Conservation (phyloP, 2,113 vertebrate species). For the Bubo scandiacus region DNA sequence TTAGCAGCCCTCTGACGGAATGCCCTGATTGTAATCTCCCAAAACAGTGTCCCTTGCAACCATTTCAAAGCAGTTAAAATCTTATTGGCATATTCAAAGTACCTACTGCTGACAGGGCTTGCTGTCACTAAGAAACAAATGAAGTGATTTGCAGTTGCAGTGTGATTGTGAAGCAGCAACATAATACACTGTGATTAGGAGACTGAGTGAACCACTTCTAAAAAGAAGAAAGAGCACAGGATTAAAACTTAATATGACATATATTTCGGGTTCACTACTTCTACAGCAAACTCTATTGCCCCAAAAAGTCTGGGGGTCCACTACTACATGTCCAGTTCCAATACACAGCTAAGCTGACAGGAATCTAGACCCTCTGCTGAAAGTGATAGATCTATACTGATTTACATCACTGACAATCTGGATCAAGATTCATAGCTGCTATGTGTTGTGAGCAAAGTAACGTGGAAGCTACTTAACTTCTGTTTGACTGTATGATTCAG, state of each 20-base stretch:
- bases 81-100: slow-evolving; percentile 29
- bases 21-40: slow-evolving; percentile 48
- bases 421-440: neutral
- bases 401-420: neutral
- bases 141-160: slow-evolving; percentile 51
- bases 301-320: neutral
- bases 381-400: neutral
- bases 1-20: slow-evolving; percentile 25
- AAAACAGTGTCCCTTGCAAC: neutral
- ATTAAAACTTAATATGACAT: neutral
- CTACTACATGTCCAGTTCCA: neutral
- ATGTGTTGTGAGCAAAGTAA: neutral
- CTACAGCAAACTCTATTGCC: neutral
- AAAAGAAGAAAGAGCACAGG: neutral
- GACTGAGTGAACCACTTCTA: slow-evolving; percentile 14
- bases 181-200: slow-evolving; percentile 58
- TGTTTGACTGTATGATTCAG: neutral
- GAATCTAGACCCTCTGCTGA: neutral
- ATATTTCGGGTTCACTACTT: neutral
- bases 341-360: neutral
- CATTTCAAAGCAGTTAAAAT: slow-evolving; percentile 24
- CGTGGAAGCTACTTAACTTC: neutral
- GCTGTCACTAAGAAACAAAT: slow-evolving; percentile 37
- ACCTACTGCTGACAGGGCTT: slow-evolving; percentile 30
- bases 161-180: slow-evolving; percentile 56